Percentiles rank a stretch among this genome's conserved stretches.
Conservation (phyloP, 2,888 invertebrate genomes). For the Micoletzkya japonica region DNA sequence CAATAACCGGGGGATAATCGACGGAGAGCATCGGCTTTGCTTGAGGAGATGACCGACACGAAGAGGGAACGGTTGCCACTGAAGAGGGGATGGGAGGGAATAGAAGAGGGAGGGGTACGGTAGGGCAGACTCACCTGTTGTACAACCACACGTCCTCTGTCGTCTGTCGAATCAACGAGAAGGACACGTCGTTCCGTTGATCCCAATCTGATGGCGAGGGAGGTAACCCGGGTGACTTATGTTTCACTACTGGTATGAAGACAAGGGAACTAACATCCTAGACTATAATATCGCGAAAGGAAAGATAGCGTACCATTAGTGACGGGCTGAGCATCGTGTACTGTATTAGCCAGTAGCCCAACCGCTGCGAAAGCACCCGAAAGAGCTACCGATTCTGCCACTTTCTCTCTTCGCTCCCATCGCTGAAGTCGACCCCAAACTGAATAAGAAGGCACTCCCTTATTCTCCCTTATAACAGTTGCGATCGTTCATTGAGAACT, state of each 20-base stretch:
- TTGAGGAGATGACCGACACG: slow-evolving; percentile 46
- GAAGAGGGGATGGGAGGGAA: slow-evolving; percentile 25
- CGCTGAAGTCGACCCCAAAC: slow-evolving; percentile 60
- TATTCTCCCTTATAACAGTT: too few relatives aligned
- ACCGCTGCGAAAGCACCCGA: slow-evolving; percentile 56
- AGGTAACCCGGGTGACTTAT: neutral
- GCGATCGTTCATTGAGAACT: too few relatives aligned
- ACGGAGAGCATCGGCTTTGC: slow-evolving; percentile 51
- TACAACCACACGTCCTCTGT: slow-evolving; percentile 62
- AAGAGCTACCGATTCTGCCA: slow-evolving; percentile 56
- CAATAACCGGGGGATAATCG: slow-evolving; percentile 62
- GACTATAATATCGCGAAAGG: neutral
- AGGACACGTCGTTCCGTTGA: slow-evolving; percentile 40
- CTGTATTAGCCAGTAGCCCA: slow-evolving; percentile 49
- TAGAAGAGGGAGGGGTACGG: neutral
- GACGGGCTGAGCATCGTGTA: slow-evolving; percentile 60
- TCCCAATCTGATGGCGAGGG: slow-evolving; percentile 14
- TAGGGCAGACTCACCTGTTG: slow-evolving; percentile 50
- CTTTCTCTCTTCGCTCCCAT: slow-evolving; percentile 57
- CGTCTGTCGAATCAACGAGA: slow-evolving; percentile 57
- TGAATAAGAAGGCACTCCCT: too few relatives aligned
- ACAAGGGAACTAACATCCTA: neutral
- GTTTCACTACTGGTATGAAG: neutral
- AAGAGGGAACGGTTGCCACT: slow-evolving; percentile 60
- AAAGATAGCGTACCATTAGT: slow-evolving; percentile 29